phyloP scores from a whole-genome alignment of 2,113 vertebrate genomes.

The Leptodactylus fuscus region DNA sequence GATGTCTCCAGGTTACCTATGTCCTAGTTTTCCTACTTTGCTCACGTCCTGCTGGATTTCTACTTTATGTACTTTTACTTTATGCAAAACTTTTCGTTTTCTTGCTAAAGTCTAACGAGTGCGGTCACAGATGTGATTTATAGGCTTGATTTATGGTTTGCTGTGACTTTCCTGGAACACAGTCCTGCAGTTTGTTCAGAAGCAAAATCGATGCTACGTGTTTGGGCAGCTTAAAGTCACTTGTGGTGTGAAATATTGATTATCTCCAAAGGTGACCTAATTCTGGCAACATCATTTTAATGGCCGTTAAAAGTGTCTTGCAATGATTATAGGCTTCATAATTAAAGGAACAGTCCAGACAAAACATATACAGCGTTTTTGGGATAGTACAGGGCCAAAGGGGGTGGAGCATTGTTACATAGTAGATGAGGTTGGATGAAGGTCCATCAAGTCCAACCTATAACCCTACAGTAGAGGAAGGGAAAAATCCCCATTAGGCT shows the following conservation, averaged over 20 bases:
- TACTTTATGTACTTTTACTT: conserved; percentile 3
- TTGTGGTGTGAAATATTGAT: not conserved
- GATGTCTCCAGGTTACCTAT: too few species aligned
- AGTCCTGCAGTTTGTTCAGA: not conserved
- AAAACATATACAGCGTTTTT: too few species aligned
- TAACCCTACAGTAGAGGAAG: too few species aligned
- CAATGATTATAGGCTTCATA: not conserved
- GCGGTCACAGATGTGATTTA: too few species aligned
- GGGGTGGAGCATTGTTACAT: too few species aligned
- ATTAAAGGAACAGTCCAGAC: not conserved
- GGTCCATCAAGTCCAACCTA: too few species aligned
- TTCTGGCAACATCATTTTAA: not conserved
- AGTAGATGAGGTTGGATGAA: too few species aligned
- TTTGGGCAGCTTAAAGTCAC: not conserved
- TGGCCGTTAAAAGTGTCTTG: not conserved
- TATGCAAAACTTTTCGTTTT: not conserved
- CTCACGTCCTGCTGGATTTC: too few species aligned
- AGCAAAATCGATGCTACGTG: not conserved
- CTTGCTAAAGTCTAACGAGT: too few species aligned
- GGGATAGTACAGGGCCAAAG: too few species aligned
- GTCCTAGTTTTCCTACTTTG: too few species aligned
- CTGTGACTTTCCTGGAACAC: not conserved
- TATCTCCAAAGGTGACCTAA: conserved; percentile 2
- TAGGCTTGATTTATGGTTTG: not conserved
- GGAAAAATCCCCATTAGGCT: too few species aligned